Evolutionary conservation across 53 echinoderm and acorn worm species (phyloP), one percentile per base, ranked within the genome.

Genomic region (Arbacia lixula): DNA sequence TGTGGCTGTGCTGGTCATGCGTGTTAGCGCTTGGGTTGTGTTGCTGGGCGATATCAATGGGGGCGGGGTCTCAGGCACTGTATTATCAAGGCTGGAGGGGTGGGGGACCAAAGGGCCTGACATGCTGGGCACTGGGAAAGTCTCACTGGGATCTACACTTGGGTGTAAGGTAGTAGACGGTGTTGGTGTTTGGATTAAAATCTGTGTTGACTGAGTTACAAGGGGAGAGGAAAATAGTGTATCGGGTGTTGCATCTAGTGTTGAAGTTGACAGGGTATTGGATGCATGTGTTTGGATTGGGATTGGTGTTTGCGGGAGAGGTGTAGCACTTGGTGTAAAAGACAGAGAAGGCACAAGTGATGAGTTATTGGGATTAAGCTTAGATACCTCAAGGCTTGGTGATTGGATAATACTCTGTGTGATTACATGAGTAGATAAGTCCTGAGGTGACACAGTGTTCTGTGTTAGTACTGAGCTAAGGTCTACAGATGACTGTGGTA

Each of bases 141-240:
- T 5, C 21, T 4, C 51, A n/a, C 46, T 52, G 53, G 52, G 53
- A 52, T 10, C 8, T 16, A 20, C 46, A 14, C 46, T 46, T 10
- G 46, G 46, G n/a, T n/a, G n/a, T n/a, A n/a, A n/a, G n/a, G n/a
- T n/a, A n/a, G 36, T 14, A 6, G 69, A 69, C 27, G 43, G 24
- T 41, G 25, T 26, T 42, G 69, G 69, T 43, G 69, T 69, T 69
- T 46, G 69, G 1, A 69, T 43, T 11, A 43, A 43, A 12, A 69
- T 16, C 43, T 69, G 69, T 42, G 69, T 42, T 3, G 28, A 26
- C 3, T 40, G 28, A 27, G 69, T 69, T 42, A 29, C 40, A 14
- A 42, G 43, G 43, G 42, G 14, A 41, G 12, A 41, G 9, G 16
- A 17, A 28, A 28, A 28, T 69, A 42, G 43, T 26, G 42, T 69